Evolutionary conservation across 30 jellyfish, hydroid and myxozoan genomes (phyloP), one percentile per base, ranked within the genome.

Genomic region (Hydractinia symbiolongicarpus): DNA sequence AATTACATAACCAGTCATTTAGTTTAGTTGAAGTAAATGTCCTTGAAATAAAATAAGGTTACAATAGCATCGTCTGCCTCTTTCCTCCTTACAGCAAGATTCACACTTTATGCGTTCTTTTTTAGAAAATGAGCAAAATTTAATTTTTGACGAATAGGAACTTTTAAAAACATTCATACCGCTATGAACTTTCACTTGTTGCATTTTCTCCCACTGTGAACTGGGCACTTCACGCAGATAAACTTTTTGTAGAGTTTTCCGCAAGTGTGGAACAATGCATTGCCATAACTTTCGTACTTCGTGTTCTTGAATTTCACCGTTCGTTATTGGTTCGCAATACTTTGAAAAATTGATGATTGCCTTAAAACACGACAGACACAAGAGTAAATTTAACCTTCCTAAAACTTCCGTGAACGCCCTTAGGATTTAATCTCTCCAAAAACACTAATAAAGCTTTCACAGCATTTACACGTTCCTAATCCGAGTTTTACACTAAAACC

Each of bases 231-330:
- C 92, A 4, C 95, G 83, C 52, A 84, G 86, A 53, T 89, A 89
- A 61, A 89, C 91, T 5, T 88, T 73, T 10, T 86, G 72, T 5
- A 89, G 77, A 61, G 93, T 89, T 72, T 79, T 79, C 52, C 81
- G 73, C 79, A 89, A 51, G 58, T 89, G 85, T 15, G 96, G 96
- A 69, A 76, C 91, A 58, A 89, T 89, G 49, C 76, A 74, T 40
- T 88, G 83, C 96, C 96, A 89, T 14, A 89, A 82, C 68, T 69
- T 84, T 13, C 95, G 74, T 10, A 74, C 79, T 75, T 89, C 96
- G n/a, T 11, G 62, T 14, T 17, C 55, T 7, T 57, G 53, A 9
- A 67, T 61, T 54, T 58, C 84, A 4, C 88, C 86, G 61, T 61
- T 67, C 4, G 17, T 69, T 7, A 89, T 53, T 6, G 96, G 96